Evolutionary conservation across 2,888 invertebrate genomes (phyloP), one percentile per base, ranked within the genome.

Genomic region (Protodeltote pygarga): DNA sequence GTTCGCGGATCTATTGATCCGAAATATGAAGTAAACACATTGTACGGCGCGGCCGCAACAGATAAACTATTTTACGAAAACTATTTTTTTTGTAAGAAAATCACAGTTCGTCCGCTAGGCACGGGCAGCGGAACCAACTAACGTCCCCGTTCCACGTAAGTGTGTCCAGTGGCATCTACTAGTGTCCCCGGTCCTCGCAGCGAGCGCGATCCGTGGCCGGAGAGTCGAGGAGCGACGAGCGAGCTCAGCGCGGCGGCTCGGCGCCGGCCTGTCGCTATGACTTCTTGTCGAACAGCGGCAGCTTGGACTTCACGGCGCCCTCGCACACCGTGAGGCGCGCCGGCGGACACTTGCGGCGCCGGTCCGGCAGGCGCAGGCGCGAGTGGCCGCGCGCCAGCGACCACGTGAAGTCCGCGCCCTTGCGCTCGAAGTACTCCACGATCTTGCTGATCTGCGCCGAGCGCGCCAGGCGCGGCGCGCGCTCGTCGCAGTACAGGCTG

Each of bases 401-500:
- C 73, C 93, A 93, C 62, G 92, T 85, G 72, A 93, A 89, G 57
- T 90, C 93, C 15, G 93, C 94, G 34, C 95, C 94, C 79, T 96
- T 95, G 32, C 96, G 92, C 85, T 97, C 97, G 85, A 97, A 97
- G 83, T 97, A 97, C 74, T 97, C 97, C 16, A 97, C 97, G 66
- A 97, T 97, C 76, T 95, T 95, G 33, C 96, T 95, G 65, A 97
- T 97, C 79, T 95, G 94, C 61, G 95, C 93, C 60, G 94, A 93
- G 66, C 95, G 83, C 68, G 93, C 88, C 67, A 93, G 92, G 15
- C 94, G 92, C 27, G 93, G 93, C 20, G 86, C 71, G 11, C 94
- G 89, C 55, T 95, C 95, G 73, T 95, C 95, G 93, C 94, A 94
- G 74, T 93, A 94, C 73, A 95, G 82, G 8, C 94, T 93, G 81